Conservation (phyloP, 2,113 vertebrate species). For the Ceyx cyanopectus region DNA sequence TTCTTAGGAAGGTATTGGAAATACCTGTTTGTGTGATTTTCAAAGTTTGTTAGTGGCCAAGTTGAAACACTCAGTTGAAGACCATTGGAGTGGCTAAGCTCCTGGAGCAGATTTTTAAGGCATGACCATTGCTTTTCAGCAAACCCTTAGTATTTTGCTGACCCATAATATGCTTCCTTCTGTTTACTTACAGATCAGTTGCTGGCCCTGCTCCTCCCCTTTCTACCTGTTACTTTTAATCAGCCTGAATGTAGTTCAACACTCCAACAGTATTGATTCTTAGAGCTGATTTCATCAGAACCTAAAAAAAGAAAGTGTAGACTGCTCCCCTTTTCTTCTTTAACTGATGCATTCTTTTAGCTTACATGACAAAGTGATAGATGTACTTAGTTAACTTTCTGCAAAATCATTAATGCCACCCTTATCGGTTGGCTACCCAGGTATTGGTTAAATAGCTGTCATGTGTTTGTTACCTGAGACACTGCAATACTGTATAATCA, state of each 20-base stretch:
- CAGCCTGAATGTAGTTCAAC: slow-evolving; percentile 17
- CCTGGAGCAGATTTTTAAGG: not conserved
- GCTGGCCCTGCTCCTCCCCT: not conserved
- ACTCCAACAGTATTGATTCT: slow-evolving; percentile 69
- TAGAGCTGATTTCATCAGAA: slow-evolving; percentile 60
- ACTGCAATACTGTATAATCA: slow-evolving; percentile 39
- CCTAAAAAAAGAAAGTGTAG: slow-evolving; percentile 51
- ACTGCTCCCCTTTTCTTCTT: slow-evolving; percentile 47
- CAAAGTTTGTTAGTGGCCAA: not conserved
- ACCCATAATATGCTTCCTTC: not conserved
- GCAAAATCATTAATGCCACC: slow-evolving; percentile 76
- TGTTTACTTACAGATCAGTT: not conserved
- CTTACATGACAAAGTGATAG: slow-evolving; percentile 77
- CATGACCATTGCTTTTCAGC: not conserved
- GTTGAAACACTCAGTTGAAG: not conserved
- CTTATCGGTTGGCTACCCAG: slow-evolving; percentile 65
- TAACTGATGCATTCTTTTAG: slow-evolving; percentile 79
- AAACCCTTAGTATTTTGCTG: not conserved
- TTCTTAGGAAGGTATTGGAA: not conserved
- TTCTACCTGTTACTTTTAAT: slow-evolving; percentile 55
- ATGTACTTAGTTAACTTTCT: slow-evolving; percentile 81
- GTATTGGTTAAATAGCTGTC: slow-evolving; percentile 67
- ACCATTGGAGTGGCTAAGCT: not conserved
- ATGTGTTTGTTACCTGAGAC: slow-evolving; percentile 61
- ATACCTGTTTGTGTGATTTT: not conserved